These are phyloP conservation scores for Cnemophilus loriae DNA, from an alignment of 2,113 vertebrate genomes.

Conservation along the genomic window DNA sequence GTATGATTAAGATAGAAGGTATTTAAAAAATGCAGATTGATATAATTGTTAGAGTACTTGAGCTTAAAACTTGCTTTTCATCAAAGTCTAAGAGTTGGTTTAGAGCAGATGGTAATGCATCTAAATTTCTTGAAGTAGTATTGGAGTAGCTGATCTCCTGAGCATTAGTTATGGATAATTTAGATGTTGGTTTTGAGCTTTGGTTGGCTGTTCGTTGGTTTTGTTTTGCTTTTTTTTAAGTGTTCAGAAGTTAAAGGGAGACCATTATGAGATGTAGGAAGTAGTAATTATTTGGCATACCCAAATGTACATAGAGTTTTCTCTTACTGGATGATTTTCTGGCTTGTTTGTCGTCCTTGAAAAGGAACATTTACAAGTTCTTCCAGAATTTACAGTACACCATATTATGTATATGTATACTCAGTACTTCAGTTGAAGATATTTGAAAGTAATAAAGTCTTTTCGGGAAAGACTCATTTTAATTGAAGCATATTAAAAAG, in stretches of 20 bases:
- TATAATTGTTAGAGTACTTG: background rate
- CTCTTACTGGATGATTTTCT: background rate
- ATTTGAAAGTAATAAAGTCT: background rate
- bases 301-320: background rate
- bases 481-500: background rate
- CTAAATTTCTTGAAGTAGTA: background rate
- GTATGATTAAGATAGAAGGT: background rate
- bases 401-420: fast-evolving
- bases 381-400: background rate
- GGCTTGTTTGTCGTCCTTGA: background rate
- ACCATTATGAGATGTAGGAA: background rate
- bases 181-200: background rate
- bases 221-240: background rate
- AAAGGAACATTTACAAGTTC: background rate
- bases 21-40: background rate
- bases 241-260: background rate
- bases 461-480: background rate
- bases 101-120: background rate
- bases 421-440: background rate
- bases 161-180: background rate
- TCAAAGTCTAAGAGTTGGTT: background rate
- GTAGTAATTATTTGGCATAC: background rate
- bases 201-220: background rate
- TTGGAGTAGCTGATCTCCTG: background rate
- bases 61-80: background rate